Percentiles rank a stretch among this genome's conserved stretches.
Evolutionary conservation across 2,113 vertebrate genomes (phyloP).

Genomic region (Marmota monax): DNA sequence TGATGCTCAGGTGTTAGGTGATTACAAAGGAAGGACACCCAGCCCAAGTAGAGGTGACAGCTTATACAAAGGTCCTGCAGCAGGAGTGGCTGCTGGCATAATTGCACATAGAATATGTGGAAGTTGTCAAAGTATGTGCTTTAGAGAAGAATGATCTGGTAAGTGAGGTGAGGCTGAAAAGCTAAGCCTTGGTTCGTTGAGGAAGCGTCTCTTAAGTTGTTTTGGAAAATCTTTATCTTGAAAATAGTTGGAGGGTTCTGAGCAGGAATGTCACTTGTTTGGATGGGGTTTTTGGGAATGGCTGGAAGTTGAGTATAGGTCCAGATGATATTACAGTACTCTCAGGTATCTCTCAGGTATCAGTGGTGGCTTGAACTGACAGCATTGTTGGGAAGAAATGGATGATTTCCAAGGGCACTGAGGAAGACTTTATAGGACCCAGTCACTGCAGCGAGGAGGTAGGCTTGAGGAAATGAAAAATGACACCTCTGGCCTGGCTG

Average conservation of each 20-base stretch:
- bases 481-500: background rate
- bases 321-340: background rate
- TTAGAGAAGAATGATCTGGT: background rate
- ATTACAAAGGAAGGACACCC: background rate
- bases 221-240: constrained; percentile 42
- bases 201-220: background rate
- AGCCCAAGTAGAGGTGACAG: background rate
- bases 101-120: background rate
- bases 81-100: background rate
- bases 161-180: constrained; percentile 29
- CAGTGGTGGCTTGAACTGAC: background rate
- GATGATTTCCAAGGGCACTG: background rate
- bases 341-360: no score
- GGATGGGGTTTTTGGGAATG: background rate
- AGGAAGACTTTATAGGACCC: constrained; percentile 5
- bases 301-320: background rate
- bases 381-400: background rate
- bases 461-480: background rate
- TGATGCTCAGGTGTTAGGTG: background rate
- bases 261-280: background rate
- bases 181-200: background rate
- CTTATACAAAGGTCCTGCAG: background rate
- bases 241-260: constrained; percentile 19
- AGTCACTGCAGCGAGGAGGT: background rate
- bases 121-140: background rate